Conservation (phyloP, 2,888 invertebrate species). For the Pandemis corylana region DNA sequence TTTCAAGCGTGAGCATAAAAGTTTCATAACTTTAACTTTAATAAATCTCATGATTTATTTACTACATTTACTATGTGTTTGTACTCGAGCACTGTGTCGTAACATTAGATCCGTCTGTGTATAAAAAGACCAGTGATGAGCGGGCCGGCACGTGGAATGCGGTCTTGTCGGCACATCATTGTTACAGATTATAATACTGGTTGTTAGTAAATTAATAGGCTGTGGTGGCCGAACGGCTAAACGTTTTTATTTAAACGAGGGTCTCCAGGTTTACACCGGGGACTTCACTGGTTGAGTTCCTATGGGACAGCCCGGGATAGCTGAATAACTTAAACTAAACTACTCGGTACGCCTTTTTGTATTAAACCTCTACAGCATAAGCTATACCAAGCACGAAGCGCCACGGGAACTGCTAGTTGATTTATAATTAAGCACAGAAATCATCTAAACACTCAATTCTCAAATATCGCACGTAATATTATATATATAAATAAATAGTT, state of each 20-base stretch:
- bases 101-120: conserved; percentile 43
- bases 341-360: background rate
- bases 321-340: too few relatives aligned
- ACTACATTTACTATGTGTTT: conserved; percentile 6
- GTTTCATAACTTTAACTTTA: too few relatives aligned
- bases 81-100: conserved; percentile 47
- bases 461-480: background rate
- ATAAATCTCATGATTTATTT: conserved; percentile 1
- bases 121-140: conserved; percentile 51
- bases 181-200: conserved; percentile 54
- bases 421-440: background rate
- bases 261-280: background rate
- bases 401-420: background rate
- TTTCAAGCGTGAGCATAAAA: background rate
- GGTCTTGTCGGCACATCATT: conserved; percentile 64
- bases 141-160: conserved; percentile 68
- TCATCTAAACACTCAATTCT: background rate
- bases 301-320: background rate
- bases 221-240: background rate
- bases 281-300: background rate
- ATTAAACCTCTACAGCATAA: background rate
- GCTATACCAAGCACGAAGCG: too few relatives aligned
- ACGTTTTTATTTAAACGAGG: background rate
- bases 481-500: too few relatives aligned
- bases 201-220: conserved; percentile 1